phyloP scores from a whole-genome alignment of 2,113 vertebrate genomes.

The Calidris pugnax region DNA sequence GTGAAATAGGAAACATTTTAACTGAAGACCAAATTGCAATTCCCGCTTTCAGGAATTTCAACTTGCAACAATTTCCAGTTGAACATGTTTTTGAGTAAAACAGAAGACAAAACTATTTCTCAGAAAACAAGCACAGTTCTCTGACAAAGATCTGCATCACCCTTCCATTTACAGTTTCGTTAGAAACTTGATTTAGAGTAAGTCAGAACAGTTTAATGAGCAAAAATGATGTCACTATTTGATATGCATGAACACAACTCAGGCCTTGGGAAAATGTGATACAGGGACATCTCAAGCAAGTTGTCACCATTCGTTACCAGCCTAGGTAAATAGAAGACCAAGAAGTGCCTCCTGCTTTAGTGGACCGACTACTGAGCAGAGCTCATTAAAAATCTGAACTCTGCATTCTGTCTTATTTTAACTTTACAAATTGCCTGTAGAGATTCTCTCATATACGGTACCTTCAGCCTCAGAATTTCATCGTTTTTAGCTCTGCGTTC shows the following conservation, averaged over 20 bases:
- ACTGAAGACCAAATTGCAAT: background rate
- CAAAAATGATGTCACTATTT: background rate
- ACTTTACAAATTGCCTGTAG: background rate
- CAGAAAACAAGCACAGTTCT: background rate
- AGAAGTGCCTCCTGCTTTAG: background rate
- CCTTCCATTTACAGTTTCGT: background rate
- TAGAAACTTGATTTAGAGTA: background rate
- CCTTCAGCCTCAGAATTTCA: slow-evolving; percentile 91
- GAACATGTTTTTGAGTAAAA: background rate
- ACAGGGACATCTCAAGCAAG: background rate
- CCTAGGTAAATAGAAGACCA: background rate
- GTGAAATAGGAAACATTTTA: background rate
- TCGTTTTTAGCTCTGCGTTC: slow-evolving; percentile 89
- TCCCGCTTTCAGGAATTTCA: background rate
- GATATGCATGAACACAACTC: background rate
- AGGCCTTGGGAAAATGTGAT: background rate
- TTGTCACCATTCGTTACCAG: background rate
- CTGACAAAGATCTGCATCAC: background rate
- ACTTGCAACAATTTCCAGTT: background rate
- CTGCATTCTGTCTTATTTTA: background rate
- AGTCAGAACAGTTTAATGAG: background rate
- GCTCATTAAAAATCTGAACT: background rate
- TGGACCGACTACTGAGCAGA: background rate
- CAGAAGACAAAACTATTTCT: background rate
- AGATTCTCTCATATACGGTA: slow-evolving; percentile 7